Evolutionary conservation across 2,888 invertebrate species (phyloP), one percentile per base, ranked within the genome.

Genomic region (Stratiomys singularior): DNA sequence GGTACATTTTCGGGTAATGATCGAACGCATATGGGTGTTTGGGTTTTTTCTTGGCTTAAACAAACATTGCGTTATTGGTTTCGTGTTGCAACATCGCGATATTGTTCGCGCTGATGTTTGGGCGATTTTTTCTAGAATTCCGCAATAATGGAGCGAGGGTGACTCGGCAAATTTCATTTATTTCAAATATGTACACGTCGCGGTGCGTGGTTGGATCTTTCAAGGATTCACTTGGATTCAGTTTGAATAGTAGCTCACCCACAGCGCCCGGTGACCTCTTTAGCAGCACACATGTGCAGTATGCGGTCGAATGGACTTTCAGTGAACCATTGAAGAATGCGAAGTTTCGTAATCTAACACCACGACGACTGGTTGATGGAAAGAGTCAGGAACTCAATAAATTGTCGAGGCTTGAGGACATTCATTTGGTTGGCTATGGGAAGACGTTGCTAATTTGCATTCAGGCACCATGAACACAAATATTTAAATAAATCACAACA

Each of bases 21-120:
- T 64, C 13, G 64, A 64, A 28, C 30, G 28, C 28, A 64, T 30
- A 64, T 64, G 64, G 64, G 64, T 64, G 64, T 64, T 64, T 28
- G n/a, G 30, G n/a, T 28, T 60, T 60, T 60, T 60, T 30, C 25
- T n/a, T n/a, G 25, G 11, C 15, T 64, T 64, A 64, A 64, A 30
- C 30, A 64, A 64, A 64, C n/a, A 64, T 64, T 64, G 30, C 64
- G 64, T 11, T 28, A 64, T 27, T 25, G 60, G 60, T 13, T 21
- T 21, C 25, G 21, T 7, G 15, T 60, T 60, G 60, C 52, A 52
- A 52, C 52, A 52, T 52, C 52, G 52, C 37, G 37, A 9, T 37
- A 37, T 37, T 37, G 37, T 37, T 5, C 37, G 37, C 37, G 37
- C 37, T 9, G 37, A 37, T 3, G 37, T 37, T 37, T 37, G 37